Percentiles rank a stretch among this genome's conserved stretches.
phyloP scores from a whole-genome alignment of 2,888 invertebrate genomes.

The Eutolmus rufibarbis region DNA sequence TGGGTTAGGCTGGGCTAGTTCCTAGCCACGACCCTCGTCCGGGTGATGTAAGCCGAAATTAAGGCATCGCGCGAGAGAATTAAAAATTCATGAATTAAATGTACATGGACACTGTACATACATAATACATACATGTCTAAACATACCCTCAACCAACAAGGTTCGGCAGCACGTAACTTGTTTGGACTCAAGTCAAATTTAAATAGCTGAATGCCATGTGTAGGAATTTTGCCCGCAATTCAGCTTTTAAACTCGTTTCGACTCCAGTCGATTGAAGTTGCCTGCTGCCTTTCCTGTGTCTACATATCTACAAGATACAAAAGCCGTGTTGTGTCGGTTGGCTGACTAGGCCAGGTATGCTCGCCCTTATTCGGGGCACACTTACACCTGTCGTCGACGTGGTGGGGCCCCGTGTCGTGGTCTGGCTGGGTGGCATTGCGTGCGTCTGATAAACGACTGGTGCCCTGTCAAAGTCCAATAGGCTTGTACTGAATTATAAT shows the following conservation, averaged over 20 bases:
- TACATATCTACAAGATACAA: background rate
- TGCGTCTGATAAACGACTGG: background rate
- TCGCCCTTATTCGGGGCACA: background rate
- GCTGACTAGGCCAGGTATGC: background rate
- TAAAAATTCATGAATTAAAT: background rate
- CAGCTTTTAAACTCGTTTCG: background rate
- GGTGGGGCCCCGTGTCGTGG: background rate
- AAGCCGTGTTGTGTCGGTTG: background rate
- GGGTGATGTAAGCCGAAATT: background rate
- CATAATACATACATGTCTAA: background rate
- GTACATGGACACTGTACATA: too few relatives aligned
- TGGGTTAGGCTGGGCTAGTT: background rate
- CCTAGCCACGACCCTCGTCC: background rate
- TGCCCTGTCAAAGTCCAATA: conserved; percentile 22
- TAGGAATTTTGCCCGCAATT: too few relatives aligned
- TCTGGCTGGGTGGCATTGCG: conserved; percentile 8
- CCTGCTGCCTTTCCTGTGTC: background rate
- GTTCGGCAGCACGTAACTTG: too few relatives aligned
- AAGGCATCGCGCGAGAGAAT: background rate
- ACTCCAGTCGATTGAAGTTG: too few relatives aligned
- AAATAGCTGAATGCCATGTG: too few relatives aligned
- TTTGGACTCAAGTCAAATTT: too few relatives aligned
- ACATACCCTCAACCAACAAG: too few relatives aligned
- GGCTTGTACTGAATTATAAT: conserved; percentile 32
- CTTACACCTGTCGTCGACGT: background rate